These are phyloP conservation scores for Ophion ventricosus DNA, from an alignment of 2,888 invertebrate species.

Conservation along the genomic window DNA sequence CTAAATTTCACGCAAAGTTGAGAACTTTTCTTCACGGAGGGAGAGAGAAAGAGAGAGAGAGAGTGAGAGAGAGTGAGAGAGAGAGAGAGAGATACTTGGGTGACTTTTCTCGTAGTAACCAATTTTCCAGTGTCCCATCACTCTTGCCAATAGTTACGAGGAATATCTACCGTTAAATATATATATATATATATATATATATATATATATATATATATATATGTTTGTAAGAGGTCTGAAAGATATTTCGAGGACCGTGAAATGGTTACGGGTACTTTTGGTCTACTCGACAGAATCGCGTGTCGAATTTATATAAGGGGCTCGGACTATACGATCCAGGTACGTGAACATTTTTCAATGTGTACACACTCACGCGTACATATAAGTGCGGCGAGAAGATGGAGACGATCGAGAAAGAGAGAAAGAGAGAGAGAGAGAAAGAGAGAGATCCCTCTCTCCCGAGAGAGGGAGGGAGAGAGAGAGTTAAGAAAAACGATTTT, in stretches of 20 bases:
- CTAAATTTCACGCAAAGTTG: conserved; percentile 62
- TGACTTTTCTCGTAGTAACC: conserved; percentile 27
- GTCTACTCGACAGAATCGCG: conserved; percentile 60
- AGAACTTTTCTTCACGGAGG: conserved; percentile 49
- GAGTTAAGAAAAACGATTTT: conserved; percentile 59
- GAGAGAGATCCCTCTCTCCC: too few relatives aligned
- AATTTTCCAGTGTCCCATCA: conserved; percentile 17
- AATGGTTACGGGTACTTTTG: conserved; percentile 58
- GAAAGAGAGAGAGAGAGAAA: background rate
- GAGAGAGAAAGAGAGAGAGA: background rate
- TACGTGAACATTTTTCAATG: conserved; percentile 53
- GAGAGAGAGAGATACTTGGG: background rate
- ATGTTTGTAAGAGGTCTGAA: conserved; percentile 35
- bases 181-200: conserved; percentile 5
- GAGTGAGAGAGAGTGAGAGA: conserved; percentile 5
- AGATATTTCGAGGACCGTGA: conserved; percentile 62
- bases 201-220: background rate
- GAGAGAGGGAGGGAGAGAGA: conserved; percentile 32
- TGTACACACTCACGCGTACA: background rate
- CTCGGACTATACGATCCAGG: conserved; percentile 31
- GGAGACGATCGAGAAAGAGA: conserved; percentile 5
- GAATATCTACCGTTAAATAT: background rate
- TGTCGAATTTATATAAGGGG: conserved; percentile 67
- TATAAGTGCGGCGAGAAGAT: conserved; percentile 11
- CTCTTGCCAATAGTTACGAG: conserved; percentile 11